These are phyloP conservation scores for Pristionchus entomophagus DNA, from an alignment of 2,888 invertebrate species.

Conservation along the genomic window DNA sequence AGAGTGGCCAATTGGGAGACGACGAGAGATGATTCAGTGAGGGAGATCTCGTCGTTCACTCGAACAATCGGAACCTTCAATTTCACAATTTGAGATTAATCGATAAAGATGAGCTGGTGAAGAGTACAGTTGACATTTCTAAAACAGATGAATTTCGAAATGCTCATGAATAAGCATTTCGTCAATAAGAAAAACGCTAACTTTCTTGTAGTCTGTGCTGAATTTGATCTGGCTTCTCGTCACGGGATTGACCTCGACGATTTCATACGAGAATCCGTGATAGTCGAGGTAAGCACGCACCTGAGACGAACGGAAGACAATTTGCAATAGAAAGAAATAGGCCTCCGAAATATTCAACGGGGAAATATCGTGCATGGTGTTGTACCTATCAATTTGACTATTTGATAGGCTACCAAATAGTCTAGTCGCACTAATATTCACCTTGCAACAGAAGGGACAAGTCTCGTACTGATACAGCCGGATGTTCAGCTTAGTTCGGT, in stretches of 20 bases:
- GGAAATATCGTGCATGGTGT: too few species aligned
- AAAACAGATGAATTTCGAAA: too few species aligned
- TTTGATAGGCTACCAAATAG: too few species aligned
- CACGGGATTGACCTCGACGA: constrained; percentile 97
- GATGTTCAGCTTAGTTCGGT: constrained; percentile 81
- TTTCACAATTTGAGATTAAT: background rate
- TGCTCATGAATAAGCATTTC: too few species aligned
- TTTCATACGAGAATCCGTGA: constrained; percentile 92
- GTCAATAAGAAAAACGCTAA: constrained; percentile 79
- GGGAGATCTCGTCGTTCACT: constrained; percentile 79
- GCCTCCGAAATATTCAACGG: too few species aligned
- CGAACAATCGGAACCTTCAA: constrained; percentile 70
- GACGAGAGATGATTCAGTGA: constrained; percentile 94
- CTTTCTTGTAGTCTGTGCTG: constrained; percentile 90
- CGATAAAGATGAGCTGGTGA: too few species aligned
- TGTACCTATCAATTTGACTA: too few species aligned
- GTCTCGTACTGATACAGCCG: constrained; percentile 96
- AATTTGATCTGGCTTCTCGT: constrained; percentile 91
- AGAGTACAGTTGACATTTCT: too few species aligned
- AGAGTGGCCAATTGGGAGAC: constrained; percentile 88
- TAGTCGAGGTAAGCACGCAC: constrained; percentile 90
- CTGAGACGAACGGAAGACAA: too few species aligned
- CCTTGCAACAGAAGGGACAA: constrained; percentile 80
- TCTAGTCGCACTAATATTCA: constrained; percentile 1
- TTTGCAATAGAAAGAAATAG: too few species aligned